Evolutionary conservation across 2,113 vertebrate species (phyloP), one percentile per base, ranked within the genome.

Genomic region (Pelmatolapia mariae): DNA sequence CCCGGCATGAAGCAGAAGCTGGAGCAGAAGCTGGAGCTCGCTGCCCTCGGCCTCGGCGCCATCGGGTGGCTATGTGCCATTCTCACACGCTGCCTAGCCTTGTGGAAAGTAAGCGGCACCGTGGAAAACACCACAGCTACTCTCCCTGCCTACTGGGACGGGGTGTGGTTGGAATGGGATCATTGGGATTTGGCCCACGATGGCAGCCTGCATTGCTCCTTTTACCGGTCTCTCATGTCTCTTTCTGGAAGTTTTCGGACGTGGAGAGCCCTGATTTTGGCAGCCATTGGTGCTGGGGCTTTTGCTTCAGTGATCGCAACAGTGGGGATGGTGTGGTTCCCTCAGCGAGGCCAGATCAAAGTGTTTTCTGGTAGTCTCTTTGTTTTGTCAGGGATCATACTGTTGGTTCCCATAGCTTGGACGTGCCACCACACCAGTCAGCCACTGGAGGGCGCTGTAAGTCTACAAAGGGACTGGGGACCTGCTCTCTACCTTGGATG

Each of bases 161-260:
- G 98, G 26, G 95, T 98, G 76, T 99, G 98, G 98, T 96, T 98
- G 96, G 96, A 97, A 47, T 99, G 98, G 93, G 94, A 98, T 86
- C 95, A 97, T 82, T 99, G 98, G 93, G 95, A 98, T 87, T 84
- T 98, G 76, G 96, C 97, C 5, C 96, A 95, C 1, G 96, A 96
- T 71, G 97, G 98, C 86, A 96, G 97, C 87, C 96, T 98, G 93
- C 98, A 98, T 83, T 99, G 98, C 92, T 97, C 98, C 68, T 96
- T 98, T 85, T 98, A 98, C 0, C 97, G 97, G 86, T 97, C 97
- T 0, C 92, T 98, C 91, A 92, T 99, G 96, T 94, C 96, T 3
- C 97, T 99, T 2, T 94, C 97, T 0, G 96, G 95, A 0, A 97
- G 96, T 38, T 96, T 99, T 8, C 96, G 97, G 86, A 97, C 97